Conservation (phyloP, 2,888 invertebrate species). For the Catocala sponsa region DNA sequence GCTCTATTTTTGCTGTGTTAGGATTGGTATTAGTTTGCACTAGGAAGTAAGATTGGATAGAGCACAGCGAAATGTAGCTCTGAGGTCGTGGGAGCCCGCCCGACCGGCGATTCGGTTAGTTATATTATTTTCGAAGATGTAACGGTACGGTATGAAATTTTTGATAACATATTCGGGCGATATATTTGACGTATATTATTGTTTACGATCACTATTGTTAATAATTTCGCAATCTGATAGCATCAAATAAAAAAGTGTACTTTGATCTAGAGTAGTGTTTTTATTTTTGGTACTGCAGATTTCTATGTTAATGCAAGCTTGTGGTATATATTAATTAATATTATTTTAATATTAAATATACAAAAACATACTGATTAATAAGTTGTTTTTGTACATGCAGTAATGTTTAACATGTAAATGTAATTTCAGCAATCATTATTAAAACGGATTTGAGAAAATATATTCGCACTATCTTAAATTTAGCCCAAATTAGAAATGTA, state of each 20-base stretch:
- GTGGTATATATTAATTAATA: too few relatives aligned
- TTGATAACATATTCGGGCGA: slow-evolving; percentile 72
- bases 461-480: neutral
- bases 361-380: too few relatives aligned
- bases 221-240: slow-evolving; percentile 38
- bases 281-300: too few relatives aligned
- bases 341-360: too few relatives aligned
- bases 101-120: slow-evolving; percentile 78
- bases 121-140: slow-evolving; percentile 74
- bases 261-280: too few relatives aligned
- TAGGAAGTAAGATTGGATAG: slow-evolving; percentile 85
- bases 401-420: too few relatives aligned
- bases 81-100: slow-evolving; percentile 83
- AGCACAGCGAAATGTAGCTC: slow-evolving; percentile 81
- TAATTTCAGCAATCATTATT: too few relatives aligned
- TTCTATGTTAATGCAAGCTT: too few relatives aligned
- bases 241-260: neutral
- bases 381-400: too few relatives aligned
- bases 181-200: slow-evolving; percentile 52
- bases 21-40: slow-evolving; percentile 62
- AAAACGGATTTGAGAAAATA: neutral
- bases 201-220: slow-evolving; percentile 46
- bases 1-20: slow-evolving; percentile 54
- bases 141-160: slow-evolving; percentile 81
- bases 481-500: slow-evolving; percentile 1